These are phyloP conservation scores for Eubucco bourcierii DNA, from an alignment of 2,113 vertebrate genomes.

Conservation along the genomic window DNA sequence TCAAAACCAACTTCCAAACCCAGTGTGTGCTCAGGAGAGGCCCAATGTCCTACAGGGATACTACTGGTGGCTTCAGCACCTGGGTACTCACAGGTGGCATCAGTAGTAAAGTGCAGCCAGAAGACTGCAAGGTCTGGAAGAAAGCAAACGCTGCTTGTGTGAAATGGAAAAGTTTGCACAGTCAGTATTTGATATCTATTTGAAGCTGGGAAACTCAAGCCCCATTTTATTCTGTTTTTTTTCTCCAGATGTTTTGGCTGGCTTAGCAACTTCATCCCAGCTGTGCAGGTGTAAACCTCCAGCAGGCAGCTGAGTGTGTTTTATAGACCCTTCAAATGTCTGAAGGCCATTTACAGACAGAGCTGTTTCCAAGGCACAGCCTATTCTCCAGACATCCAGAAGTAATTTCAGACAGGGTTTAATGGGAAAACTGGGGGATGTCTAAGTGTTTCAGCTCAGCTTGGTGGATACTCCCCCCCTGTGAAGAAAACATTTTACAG, in stretches of 20 bases:
- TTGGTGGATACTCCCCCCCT: background rate
- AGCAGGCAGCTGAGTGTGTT: background rate
- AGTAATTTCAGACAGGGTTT: background rate
- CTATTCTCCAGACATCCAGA: background rate
- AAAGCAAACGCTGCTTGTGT: background rate
- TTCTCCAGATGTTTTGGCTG: background rate
- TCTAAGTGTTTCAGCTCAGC: background rate
- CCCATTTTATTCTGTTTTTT: background rate
- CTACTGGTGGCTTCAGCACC: background rate
- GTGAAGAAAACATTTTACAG: too few species aligned
- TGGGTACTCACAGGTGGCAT: rapidly evolving
- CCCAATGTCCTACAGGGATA: rapidly evolving
- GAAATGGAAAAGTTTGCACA: background rate
- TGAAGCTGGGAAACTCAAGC: background rate
- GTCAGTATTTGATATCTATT: background rate
- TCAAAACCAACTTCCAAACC: background rate
- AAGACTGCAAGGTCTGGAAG: background rate
- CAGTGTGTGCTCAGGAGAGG: rapidly evolving
- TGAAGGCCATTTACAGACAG: background rate
- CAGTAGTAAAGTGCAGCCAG: background rate
- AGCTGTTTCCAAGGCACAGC: background rate
- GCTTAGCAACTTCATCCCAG: background rate
- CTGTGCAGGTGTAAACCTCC: background rate
- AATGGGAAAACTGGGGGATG: background rate
- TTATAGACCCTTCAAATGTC: background rate